Base-by-base conservation (phyloP, 2,113 vertebrate genomes). In the Alectura lathami region DNA sequence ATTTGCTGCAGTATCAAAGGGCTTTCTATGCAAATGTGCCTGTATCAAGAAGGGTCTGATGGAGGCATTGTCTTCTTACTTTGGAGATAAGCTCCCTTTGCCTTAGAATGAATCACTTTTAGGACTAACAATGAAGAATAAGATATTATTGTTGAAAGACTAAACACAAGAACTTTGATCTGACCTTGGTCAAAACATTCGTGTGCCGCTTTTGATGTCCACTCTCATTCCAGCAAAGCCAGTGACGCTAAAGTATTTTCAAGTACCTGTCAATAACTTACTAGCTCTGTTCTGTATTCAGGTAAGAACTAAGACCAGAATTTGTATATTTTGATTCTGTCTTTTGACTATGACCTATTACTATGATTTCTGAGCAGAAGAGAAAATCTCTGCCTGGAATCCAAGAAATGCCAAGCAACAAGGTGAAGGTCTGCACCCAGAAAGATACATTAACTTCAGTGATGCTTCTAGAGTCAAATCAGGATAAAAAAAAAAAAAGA, bases 31-130 rank as follows among this genome's bases (percentile, higher is more conserved):
- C 53, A 89, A 89, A 68, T 79, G n/a, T 48, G 11, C 72, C 82
- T 57, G 17, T 18, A 51, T 50, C 90, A 78, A 0, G 0, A 88
- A 62, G 9, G 76, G n/a, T 90, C 9, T 20, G 73, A 68, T 66
- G 22, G 18, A 76, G 27, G 4, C 13, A 76, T 62, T 93, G 92
- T 70, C 80, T 27, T 75, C 30, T 91, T 84, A 56, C 30, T 75
- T 78, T 4, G 0, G 24, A 84, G 43, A 60, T 77, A 90, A 92
- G 3, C 4, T 10, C 26, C 3, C 17, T 92, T 86, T 78, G 13
- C 18, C 45, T 83, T 86, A 76, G n/a, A 91, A 86, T 84, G 72
- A 91, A 84, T 83, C 40, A 51, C 47, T 92, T 93, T 32, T 27
- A 90, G 34, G 29, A 38, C 32, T 72, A 38, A 56, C 23, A 75